phyloP scores from a whole-genome alignment of 2,888 invertebrate species.

The Drosophila algonquin region DNA sequence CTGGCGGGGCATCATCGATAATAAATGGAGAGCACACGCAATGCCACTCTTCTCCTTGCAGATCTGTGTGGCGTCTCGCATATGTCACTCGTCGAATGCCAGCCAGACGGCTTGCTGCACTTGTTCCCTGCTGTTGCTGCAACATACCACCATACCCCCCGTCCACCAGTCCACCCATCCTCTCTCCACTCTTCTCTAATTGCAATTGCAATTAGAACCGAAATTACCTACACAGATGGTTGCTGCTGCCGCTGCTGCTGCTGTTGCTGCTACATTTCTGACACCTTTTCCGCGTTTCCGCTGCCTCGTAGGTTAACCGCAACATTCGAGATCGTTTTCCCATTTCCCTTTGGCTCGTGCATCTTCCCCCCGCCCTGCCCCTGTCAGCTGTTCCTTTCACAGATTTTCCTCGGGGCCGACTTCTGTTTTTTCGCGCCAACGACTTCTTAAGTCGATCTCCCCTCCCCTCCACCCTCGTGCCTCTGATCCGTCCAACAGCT shows the following conservation, averaged over 20 bases:
- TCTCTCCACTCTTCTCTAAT: constrained; percentile 48
- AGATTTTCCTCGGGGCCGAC: constrained; percentile 57
- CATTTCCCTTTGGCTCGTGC: constrained; percentile 64
- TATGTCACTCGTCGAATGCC: constrained; percentile 48
- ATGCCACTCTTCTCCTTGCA: constrained; percentile 12
- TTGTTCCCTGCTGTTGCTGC: constrained; percentile 58
- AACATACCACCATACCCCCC: constrained; percentile 8
- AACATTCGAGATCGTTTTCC: constrained; percentile 44
- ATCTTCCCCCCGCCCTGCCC: too few relatives aligned
- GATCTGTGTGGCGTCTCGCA: constrained; percentile 61
- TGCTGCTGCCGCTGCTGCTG: constrained; percentile 17
- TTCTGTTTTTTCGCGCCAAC: constrained; percentile 49
- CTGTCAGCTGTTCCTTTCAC: constrained; percentile 64
- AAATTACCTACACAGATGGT: constrained; percentile 62
- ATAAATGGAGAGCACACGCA: constrained; percentile 44
- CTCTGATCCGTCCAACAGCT: constrained; percentile 42
- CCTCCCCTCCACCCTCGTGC: background rate
- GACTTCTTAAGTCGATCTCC: constrained; percentile 36
- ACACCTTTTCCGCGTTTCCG: constrained; percentile 39
- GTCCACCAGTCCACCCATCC: background rate
- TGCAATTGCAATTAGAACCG: constrained; percentile 49
- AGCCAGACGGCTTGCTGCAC: constrained; percentile 45
- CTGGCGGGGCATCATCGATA: constrained; percentile 45
- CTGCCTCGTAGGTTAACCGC: constrained; percentile 52
- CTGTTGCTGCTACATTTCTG: constrained; percentile 37